Percentiles rank a stretch among this genome's conserved stretches.
phyloP scores from a whole-genome alignment of 2,888 invertebrate species.

The Miltochrista miniata region DNA sequence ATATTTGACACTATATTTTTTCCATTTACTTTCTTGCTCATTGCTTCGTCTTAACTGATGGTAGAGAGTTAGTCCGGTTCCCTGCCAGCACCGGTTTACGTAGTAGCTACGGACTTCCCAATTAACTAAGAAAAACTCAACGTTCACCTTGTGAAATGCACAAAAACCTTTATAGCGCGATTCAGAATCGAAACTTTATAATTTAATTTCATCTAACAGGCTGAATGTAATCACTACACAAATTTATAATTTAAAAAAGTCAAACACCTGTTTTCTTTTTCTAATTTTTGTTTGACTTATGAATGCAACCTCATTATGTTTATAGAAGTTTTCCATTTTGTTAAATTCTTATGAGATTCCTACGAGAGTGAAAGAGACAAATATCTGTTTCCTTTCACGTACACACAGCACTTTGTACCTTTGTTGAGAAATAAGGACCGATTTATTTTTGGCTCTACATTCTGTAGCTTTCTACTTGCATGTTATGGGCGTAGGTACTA shows the following conservation, averaged over 20 bases:
- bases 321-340: slow-evolving; percentile 4
- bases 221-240: background rate
- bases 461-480: too few relatives aligned
- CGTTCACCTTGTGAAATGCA: slow-evolving; percentile 29
- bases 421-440: too few relatives aligned
- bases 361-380: slow-evolving; percentile 23
- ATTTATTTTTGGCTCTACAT: too few relatives aligned
- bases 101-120: slow-evolving; percentile 80
- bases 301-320: background rate
- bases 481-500: too few relatives aligned
- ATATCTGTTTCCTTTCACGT: slow-evolving; percentile 3
- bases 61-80: slow-evolving; percentile 74
- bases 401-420: background rate
- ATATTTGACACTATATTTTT: slow-evolving; percentile 70
- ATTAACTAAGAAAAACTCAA: rapidly evolving
- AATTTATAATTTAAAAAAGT: background rate
- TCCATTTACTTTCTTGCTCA: slow-evolving; percentile 73
- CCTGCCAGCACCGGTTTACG: slow-evolving; percentile 71
- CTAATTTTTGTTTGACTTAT: slow-evolving; percentile 6
- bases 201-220: slow-evolving; percentile 16
- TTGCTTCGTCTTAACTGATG: slow-evolving; percentile 72
- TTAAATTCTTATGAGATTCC: slow-evolving; percentile 17
- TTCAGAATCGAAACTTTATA: slow-evolving; percentile 50
- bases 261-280: background rate
- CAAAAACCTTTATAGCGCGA: slow-evolving; percentile 62